Evolutionary conservation across 2,888 invertebrate genomes (phyloP), one percentile per base, ranked within the genome.

Genomic region (Hartigia nigra): DNA sequence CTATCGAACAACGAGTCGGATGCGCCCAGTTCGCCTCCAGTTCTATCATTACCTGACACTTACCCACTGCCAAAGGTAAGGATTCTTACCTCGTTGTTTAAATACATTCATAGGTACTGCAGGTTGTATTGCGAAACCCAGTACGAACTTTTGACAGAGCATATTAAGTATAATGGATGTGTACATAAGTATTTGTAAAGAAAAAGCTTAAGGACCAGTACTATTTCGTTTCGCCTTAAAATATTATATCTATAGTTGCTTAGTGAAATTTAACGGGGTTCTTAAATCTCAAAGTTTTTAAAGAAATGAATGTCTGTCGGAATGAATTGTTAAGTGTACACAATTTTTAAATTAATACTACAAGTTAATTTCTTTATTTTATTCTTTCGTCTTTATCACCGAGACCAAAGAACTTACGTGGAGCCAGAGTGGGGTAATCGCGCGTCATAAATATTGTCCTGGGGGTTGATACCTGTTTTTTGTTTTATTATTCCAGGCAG

Each of bases 1-100:
- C 84, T 92, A 83, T 92, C 93, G 92, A 94, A 94, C 88, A 89
- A 93, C 34, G 93, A 94, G 80, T 94, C 95, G 81, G 94, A 95
- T 81, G 94, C 95, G 14, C 93, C 95, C 14, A 89, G 89, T 31
- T 91, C 91, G 31, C 91, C 91, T 4, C 91, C 91, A 31, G 91
- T 91, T 76, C 80, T 91, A 37, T 91, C 91, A 77, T 84, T 91
- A 82, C 91, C 91, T 69, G 91, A 91, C 79, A 90, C 90, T 70
- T 91, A 91, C 81, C 91, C 91, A 86, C 88, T 91, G 88, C 91
- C 91, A 84, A 90, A 91, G 91, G 91, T 91, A 87, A 82, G 75
- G 75, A 31, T 55, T 9, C 55, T 55, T 55, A 23, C 2, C 55
- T 23, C 2, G 23, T 55, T 55, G 23, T 55, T 23, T 55, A 23